Evolutionary conservation across 2,888 invertebrate species (phyloP).

Genomic region (Dryobotodes eremita): DNA sequence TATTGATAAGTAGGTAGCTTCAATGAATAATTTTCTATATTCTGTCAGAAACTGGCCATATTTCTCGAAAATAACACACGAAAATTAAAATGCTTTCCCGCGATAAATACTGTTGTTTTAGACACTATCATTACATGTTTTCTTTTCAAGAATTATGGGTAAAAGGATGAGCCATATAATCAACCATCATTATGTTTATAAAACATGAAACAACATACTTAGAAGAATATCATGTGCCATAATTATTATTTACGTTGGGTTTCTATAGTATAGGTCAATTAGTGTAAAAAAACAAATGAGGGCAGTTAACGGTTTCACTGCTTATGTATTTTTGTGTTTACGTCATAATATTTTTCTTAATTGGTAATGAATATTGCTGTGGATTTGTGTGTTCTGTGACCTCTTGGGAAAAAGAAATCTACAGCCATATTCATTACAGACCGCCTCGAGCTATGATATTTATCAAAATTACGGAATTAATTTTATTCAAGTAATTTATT

Average conservation of each 20-base stretch:
- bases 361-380: slow-evolving; percentile 27
- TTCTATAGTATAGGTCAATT: slow-evolving; percentile 20
- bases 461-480: background rate
- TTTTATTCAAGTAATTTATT: background rate
- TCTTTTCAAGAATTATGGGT: slow-evolving; percentile 2
- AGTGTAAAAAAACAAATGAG: background rate
- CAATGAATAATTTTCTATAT: background rate
- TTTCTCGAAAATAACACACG: background rate
- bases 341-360: slow-evolving; percentile 3
- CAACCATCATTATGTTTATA: slow-evolving; percentile 8
- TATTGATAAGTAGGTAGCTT: background rate
- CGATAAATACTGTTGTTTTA: slow-evolving; percentile 26
- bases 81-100: background rate
- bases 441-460: background rate
- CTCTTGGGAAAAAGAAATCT: background rate
- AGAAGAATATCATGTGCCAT: background rate
- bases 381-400: background rate
- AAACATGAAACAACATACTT: slow-evolving; percentile 11
- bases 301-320: background rate
- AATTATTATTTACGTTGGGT: slow-evolving; percentile 10
- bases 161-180: slow-evolving; percentile 15
- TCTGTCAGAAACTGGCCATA: background rate
- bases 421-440: background rate
- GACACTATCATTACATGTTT: slow-evolving; percentile 20
- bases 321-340: background rate